Percentiles rank a stretch among this genome's conserved stretches.
These are phyloP conservation scores for Stigmatopora nigra DNA, from an alignment of 2,113 vertebrate species.

Conservation along the genomic window DNA sequence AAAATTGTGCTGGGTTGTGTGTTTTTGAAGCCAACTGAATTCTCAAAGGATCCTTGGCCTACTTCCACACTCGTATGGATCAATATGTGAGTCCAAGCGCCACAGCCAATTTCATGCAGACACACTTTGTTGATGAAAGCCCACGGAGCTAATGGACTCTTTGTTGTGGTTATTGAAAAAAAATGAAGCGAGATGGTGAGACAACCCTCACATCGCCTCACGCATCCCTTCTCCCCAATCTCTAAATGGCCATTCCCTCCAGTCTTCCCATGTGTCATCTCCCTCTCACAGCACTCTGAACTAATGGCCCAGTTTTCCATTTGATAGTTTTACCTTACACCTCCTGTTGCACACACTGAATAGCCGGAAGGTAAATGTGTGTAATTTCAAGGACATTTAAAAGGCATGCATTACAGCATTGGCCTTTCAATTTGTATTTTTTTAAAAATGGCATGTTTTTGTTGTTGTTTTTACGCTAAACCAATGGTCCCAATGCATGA, in stretches of 20 bases:
- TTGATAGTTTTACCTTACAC: constrained; percentile 10
- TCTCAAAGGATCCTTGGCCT: constrained; percentile 25
- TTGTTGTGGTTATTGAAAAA: constrained; percentile 21
- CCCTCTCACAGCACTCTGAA: constrained; percentile 6
- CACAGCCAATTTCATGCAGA: constrained; percentile 9
- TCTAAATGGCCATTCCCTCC: constrained; percentile 12
- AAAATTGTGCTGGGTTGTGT: constrained; percentile 7
- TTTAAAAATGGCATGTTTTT: not conserved
- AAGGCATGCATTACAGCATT: not conserved
- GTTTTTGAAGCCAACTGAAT: not conserved
- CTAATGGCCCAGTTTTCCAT: constrained; percentile 16
- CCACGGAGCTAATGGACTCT: constrained; percentile 32
- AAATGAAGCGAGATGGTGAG: constrained; percentile 7
- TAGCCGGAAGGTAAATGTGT: not conserved
- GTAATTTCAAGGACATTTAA: not conserved
- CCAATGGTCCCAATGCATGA: not conserved
- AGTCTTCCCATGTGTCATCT: constrained; percentile 6
- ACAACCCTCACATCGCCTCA: constrained; percentile 5
- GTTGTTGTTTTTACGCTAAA: not conserved
- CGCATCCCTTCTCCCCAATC: constrained; percentile 4
- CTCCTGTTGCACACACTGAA: not conserved
- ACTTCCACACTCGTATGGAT: constrained; percentile 27
- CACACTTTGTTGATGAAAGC: constrained; percentile 10
- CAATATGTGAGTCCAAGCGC: constrained; percentile 34
- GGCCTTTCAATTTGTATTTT: not conserved